phyloP scores from a whole-genome alignment of 2,888 invertebrate genomes.

The Elegia similella region DNA sequence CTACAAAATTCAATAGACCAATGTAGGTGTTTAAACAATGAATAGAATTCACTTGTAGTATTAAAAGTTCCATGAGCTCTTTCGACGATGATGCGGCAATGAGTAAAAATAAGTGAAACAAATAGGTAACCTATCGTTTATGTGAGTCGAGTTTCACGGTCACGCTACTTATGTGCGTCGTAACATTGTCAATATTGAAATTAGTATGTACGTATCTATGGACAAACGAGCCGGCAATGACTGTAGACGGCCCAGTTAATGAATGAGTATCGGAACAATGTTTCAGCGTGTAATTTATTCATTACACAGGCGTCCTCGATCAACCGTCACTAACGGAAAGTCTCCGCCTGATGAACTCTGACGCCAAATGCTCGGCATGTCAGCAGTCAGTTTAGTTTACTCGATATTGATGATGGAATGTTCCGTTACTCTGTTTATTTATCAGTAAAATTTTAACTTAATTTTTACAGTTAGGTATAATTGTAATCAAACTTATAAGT shows the following conservation, averaged over 20 bases:
- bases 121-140: slow-evolving; percentile 36
- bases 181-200: slow-evolving; percentile 72
- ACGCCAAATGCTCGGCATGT: slow-evolving; percentile 32
- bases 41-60: too few species aligned
- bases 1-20: too few species aligned
- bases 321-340: slow-evolving; percentile 67
- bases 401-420: slow-evolving; percentile 19
- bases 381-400: slow-evolving; percentile 31
- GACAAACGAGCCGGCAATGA: slow-evolving; percentile 47
- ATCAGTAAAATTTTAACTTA: too few species aligned
- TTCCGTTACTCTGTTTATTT: not conserved
- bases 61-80: too few species aligned
- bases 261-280: slow-evolving; percentile 75
- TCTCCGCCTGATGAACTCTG: slow-evolving; percentile 66
- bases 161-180: slow-evolving; percentile 43
- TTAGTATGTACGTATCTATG: slow-evolving; percentile 43
- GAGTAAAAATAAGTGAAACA: slow-evolving; percentile 41
- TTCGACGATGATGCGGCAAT: slow-evolving; percentile 4
- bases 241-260: slow-evolving; percentile 62
- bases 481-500: too few species aligned
- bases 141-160: slow-evolving; percentile 53
- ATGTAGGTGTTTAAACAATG: too few species aligned
- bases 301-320: slow-evolving; percentile 79
- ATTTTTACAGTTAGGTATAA: too few species aligned
- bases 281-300: slow-evolving; percentile 82